phyloP scores from a whole-genome alignment of 37 sponge, comb jelly and placozoan genomes.

The Aphrocallistes beatrix region DNA sequence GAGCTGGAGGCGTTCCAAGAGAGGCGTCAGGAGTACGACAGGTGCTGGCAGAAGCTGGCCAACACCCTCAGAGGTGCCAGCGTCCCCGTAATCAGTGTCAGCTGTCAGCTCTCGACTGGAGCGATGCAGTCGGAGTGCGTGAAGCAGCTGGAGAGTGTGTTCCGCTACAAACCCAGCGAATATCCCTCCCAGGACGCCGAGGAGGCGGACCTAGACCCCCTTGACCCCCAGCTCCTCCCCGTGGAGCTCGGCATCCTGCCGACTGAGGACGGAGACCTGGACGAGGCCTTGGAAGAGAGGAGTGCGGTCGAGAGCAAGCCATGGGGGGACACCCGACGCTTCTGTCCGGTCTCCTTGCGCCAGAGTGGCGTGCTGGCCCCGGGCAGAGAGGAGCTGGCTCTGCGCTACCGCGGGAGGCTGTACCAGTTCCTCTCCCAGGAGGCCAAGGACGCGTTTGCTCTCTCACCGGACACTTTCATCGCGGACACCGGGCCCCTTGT shows the following conservation, averaged over 20 bases:
- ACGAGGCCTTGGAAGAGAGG: conserved; percentile 38
- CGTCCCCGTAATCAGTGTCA: not conserved
- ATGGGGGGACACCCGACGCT: conserved; percentile 76
- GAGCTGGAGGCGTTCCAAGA: not conserved
- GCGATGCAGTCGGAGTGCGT: not conserved
- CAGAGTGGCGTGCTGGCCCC: conserved; percentile 70
- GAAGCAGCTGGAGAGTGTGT: not conserved
- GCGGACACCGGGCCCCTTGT: conserved; percentile 34
- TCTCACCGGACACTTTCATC: conserved; percentile 32
- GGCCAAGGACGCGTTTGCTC: conserved; percentile 63
- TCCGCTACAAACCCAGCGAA: conserved; percentile 20
- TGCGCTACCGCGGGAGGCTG: conserved; percentile 59
- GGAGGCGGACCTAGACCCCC: conserved; percentile 37
- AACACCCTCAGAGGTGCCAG: not conserved
- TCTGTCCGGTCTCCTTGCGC: conserved; percentile 81
- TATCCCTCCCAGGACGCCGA: conserved; percentile 20
- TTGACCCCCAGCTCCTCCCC: conserved; percentile 19
- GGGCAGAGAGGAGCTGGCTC: conserved; percentile 32
- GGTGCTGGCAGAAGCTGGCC: not conserved
- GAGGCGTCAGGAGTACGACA: not conserved
- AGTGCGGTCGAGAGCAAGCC: conserved; percentile 33
- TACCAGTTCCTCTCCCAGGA: conserved; percentile 76
- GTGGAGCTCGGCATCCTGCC: not conserved
- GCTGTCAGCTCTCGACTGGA: not conserved
- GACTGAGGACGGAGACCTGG: conserved; percentile 28